Evolutionary conservation across 2,113 vertebrate species (phyloP), one percentile per base, ranked within the genome.

Genomic region (Muscicapa adusta): DNA sequence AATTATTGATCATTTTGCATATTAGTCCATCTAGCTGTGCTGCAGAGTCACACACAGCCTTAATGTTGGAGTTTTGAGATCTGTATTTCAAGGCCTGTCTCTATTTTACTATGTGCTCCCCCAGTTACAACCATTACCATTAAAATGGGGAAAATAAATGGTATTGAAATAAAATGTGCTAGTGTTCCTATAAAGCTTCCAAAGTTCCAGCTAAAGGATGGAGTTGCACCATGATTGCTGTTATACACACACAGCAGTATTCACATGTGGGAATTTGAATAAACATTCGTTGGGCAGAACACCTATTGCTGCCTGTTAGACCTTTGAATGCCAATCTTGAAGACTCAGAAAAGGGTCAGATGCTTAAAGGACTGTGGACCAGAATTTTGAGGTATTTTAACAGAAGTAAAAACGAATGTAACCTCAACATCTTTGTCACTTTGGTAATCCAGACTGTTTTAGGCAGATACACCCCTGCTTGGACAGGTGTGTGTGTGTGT

Each of bases 341-440:
- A 68, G 80, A 80, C 36, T 24, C 33, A 63, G 51, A 56, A 75
- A 63, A 78, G 5, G 2, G 14, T 2, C 18, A 85, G 29, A 22
- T 56, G 31, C 28, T 62, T 25, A 50, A 78, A 74, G 8, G 22
- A 36, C 24, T 0, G 0, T 51, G 45, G 26, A 36, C 4, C 31
- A 66, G 58, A 92, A 79, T 62, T 66, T 53, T 58, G 34, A 61
- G 60, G 26, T 70, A 36, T 57, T 83, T 61, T 36, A 84, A 70
- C 4, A 26, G 9, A 14, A 19, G 28, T 93, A 20, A 78, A 88
- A n/a, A 0, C 8, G 56, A 72, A 83, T 18, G 15, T 53, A 70
- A 73, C 6, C 20, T 28, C 42, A 53, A 75, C 0, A 1, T 60
- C 14, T 78, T 56, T 74, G 31, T 60, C 67, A 45, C 38, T 66